A percentile compares a stretch with the other conserved stretches of the same genome.
phyloP scores from a whole-genome alignment of 1,140 invertebrate genomes.

The Penaeus vannamei region DNA sequence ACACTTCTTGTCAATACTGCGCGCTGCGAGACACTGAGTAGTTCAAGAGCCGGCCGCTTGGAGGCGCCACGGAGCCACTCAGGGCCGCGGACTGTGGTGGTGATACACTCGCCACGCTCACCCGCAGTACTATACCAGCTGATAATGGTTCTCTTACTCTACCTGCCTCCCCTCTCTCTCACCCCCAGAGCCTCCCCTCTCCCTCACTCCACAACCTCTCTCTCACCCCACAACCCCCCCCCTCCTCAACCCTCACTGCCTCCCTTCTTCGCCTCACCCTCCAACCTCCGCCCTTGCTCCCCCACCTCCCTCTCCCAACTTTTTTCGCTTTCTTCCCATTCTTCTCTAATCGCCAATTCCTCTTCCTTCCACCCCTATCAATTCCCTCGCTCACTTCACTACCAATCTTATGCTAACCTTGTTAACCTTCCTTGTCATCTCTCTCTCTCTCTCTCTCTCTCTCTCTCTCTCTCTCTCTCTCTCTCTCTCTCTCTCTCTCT shows the following conservation, averaged over 20 bases:
- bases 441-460: conserved; percentile 16
- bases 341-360: background rate
- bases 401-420: background rate
- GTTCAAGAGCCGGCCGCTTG: conserved; percentile 59
- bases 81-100: background rate
- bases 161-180: background rate
- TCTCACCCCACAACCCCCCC: background rate
- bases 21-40: conserved; percentile 64
- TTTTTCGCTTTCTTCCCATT: no score
- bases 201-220: background rate
- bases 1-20: conserved; percentile 67
- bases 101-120: conserved; percentile 2
- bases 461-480: background rate
- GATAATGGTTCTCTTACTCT: background rate
- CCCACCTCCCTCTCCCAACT: background rate
- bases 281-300: background rate
- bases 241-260: background rate
- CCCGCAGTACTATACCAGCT: background rate
- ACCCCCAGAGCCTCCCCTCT: conserved; percentile 11
- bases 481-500: background rate
- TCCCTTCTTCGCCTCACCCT: background rate
- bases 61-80: conserved; percentile 63
- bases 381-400: background rate
- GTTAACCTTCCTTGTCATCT: background rate
- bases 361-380: background rate